A percentile compares a stretch with the other conserved stretches of the same genome.
Conservation (phyloP, 2,888 invertebrate genomes). For the Drosophila yooni region DNA sequence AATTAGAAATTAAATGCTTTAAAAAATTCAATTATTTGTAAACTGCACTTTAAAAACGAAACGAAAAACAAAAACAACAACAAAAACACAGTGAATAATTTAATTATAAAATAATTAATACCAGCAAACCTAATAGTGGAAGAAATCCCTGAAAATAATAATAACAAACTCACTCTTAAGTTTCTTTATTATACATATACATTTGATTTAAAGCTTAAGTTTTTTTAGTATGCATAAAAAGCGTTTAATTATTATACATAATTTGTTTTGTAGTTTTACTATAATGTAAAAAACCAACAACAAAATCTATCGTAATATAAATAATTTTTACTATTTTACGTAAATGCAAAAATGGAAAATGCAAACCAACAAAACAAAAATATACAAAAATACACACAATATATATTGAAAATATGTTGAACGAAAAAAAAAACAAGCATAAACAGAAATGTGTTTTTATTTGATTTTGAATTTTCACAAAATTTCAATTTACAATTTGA, state of each 20-base stretch:
- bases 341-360: slow-evolving; percentile 52
- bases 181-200: slow-evolving; percentile 39
- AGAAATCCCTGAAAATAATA: slow-evolving; percentile 20
- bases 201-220: slow-evolving; percentile 45
- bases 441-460: slow-evolving; percentile 65
- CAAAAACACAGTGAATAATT: slow-evolving; percentile 69
- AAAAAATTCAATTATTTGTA: slow-evolving; percentile 28
- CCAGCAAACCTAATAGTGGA: slow-evolving; percentile 41
- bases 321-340: slow-evolving; percentile 67
- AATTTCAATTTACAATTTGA: slow-evolving; percentile 2
- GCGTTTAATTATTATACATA: slow-evolving; percentile 59
- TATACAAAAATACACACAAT: slow-evolving; percentile 60
- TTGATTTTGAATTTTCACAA: slow-evolving; percentile 28
- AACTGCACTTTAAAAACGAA: slow-evolving; percentile 49
- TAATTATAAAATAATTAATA: slow-evolving; percentile 51
- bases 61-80: slow-evolving; percentile 26
- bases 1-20: slow-evolving; percentile 20
- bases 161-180: slow-evolving; percentile 41
- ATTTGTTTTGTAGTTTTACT: slow-evolving; percentile 76
- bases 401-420: slow-evolving; percentile 71
- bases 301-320: slow-evolving; percentile 48
- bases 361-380: slow-evolving; percentile 47
- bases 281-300: slow-evolving; percentile 50
- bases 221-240: slow-evolving; percentile 35
- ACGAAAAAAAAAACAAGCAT: slow-evolving; percentile 57